Base-by-base conservation (phyloP, 2,888 invertebrate species). In the Aspidiotus destructor region DNA sequence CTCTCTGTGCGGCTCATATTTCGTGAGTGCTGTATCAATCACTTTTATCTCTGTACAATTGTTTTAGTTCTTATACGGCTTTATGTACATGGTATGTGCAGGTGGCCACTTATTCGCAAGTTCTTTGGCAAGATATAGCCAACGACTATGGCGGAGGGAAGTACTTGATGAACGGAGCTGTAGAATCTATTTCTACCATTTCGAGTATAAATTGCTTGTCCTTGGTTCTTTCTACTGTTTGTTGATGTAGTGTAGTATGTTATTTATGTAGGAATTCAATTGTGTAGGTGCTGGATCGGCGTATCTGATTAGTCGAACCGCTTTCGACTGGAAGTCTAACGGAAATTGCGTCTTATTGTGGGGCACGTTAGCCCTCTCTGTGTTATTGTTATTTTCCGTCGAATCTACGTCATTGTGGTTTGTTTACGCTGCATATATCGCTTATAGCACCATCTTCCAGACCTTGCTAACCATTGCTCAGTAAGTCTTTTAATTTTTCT, bases 381-480 rank as follows among this genome's bases (percentile, higher is more conserved):
- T 13, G 54, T 72, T 73, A 80, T 81, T 8, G 73, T 73, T 2
- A 70, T 81, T 15, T 75, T 84, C 16, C 64, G 80, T 11, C 70
- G 83, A 0, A 81, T 83, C 63, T 82, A 86, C 0, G 0, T 80
- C 83, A 72, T 81, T 91, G 62, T 84, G 84, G 77, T 78, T 86
- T 11, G 85, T 89, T 10, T 95, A 95, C 76, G 79, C 79, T 0
- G 85, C 85, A 1, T 93, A 92, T 73, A 81, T 92, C 11, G 74
- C 85, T 7, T 87, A 88, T 78, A 86, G 89, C 16, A 84, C 85
- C 44, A 80, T 90, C 58, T 93, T 86, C 76, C 88, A 92, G 73
- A 87, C 88, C 73, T 84, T 86, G 71, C 86, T 89, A 69, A 90
- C 92, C 0, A 80, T 89, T 68, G 86, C 89, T 10, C 85, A 82